Percentiles rank a stretch among this genome's conserved stretches.
Evolutionary conservation across 2,113 vertebrate genomes (phyloP).

Genomic region (Catharus minimus): DNA sequence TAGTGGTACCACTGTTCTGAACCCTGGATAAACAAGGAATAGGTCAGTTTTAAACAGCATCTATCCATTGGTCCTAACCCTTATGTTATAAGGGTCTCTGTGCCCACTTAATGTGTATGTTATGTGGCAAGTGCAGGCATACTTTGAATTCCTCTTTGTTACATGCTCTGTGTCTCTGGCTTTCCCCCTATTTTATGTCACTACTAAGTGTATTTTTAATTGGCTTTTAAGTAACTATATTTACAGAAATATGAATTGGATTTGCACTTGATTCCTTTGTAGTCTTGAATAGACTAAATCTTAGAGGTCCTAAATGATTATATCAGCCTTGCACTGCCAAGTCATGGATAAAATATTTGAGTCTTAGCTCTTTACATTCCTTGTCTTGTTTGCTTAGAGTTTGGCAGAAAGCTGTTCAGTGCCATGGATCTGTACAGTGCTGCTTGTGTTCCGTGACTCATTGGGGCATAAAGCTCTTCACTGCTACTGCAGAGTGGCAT

Average conservation of each 20-base stretch:
- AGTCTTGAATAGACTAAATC: neutral
- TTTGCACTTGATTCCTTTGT: neutral
- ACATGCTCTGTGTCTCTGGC: neutral
- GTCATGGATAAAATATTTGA: neutral
- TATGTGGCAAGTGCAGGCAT: neutral
- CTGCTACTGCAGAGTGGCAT: neutral
- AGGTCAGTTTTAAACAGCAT: neutral
- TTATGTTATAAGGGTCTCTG: neutral
- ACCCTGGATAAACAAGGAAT: neutral
- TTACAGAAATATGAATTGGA: neutral
- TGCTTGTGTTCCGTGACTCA: accelerated
- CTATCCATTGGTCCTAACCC: neutral
- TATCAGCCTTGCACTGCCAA: neutral
- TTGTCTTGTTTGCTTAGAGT: neutral
- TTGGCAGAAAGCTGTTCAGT: neutral
- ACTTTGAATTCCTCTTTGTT: neutral
- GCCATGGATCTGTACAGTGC: accelerated
- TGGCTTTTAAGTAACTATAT: neutral
- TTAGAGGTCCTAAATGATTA: neutral
- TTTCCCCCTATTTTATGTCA: neutral
- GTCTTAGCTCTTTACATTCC: neutral
- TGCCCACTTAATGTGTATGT: neutral
- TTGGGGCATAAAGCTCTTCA: neutral
- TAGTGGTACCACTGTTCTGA: neutral
- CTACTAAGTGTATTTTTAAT: neutral